Evolutionary conservation across 2,113 vertebrate species (phyloP), one percentile per base, ranked within the genome.

Genomic region (Gavialis gangeticus): DNA sequence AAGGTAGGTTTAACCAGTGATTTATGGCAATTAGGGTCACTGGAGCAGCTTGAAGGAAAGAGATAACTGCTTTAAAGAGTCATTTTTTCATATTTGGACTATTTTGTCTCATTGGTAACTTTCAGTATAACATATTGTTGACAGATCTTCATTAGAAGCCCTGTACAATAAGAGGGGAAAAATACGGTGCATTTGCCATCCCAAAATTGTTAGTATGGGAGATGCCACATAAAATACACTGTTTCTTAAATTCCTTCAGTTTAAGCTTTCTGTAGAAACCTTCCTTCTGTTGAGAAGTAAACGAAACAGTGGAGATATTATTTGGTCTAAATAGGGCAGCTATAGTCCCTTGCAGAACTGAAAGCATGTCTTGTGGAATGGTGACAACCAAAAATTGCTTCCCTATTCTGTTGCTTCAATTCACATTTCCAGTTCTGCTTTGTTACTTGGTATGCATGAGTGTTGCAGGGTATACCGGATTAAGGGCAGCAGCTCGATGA

Each of bases 361-460:
- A 97, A 96, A 97, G 97, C 96, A 0, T 83, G 90, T 97, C 96
- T 96, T 96, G 94, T 96, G 95, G 80, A 96, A 91, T 75, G 57
- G 75, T 55, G 34, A 93, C 93, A 97, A 89, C 91, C 62, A 92
- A 96, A 97, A 96, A 97, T 58, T 87, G 86, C 55, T 88, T 94
- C 93, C 96, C 96, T 95, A 96, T 97, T 97, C 96, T 97, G 84
- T 75, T 89, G 94, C 59, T 91, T 96, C 94, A 96, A 88, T 97
- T 96, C 93, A 93, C 84, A 69, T 96, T 94, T 94, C 94, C 91
- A 93, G 95, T 96, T 95, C 87, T 95, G 78, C 95, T 92, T 96
- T 6, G 57, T 85, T 94, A 88, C 54, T 83, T 92, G 91, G 95
- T 94, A 62, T 87, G 90, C 1, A 1, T 91, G 87, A 76, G 84